Percentiles rank a stretch among this genome's conserved stretches.
Conservation (phyloP, 2,888 invertebrate species). For the Pandemis cinnamomeana region DNA sequence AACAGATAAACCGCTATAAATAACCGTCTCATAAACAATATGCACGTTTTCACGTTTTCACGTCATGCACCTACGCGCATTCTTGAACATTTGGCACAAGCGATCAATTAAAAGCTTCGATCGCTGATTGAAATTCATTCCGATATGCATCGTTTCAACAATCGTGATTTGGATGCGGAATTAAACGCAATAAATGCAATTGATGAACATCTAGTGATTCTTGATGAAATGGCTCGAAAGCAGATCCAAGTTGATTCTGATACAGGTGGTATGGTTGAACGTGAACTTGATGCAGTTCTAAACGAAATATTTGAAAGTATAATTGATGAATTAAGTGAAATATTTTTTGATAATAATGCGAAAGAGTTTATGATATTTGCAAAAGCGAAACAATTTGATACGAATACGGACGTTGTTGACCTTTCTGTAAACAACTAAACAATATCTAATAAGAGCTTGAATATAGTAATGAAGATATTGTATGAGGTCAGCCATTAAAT, state of each 20-base stretch:
- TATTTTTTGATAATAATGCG: not conserved
- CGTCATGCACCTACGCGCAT: constrained; percentile 60
- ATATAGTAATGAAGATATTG: not conserved
- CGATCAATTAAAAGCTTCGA: constrained; percentile 38
- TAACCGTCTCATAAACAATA: constrained; percentile 80
- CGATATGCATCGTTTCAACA: constrained; percentile 6
- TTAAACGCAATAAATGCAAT: constrained; percentile 5
- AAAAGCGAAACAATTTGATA: not conserved
- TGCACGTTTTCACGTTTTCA: constrained; percentile 60
- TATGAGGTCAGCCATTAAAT: not conserved
- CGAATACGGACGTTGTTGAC: not conserved
- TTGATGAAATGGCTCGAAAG: not conserved
- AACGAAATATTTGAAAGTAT: not conserved
- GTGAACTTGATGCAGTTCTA: not conserved
- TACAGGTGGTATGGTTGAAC: not conserved
- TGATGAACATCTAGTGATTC: constrained; percentile 1
- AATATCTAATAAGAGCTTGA: not conserved
- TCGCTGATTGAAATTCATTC: constrained; percentile 24
- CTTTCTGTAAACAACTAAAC: not conserved
- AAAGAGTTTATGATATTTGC: not conserved
- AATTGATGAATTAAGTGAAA: not conserved
- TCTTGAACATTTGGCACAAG: constrained; percentile 48
- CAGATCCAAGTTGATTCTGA: not conserved
- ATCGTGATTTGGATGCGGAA: constrained; percentile 19
- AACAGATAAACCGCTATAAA: constrained; percentile 81